Conservation (phyloP, 2,888 invertebrate genomes). For the Polydrusus pterygomalis region DNA sequence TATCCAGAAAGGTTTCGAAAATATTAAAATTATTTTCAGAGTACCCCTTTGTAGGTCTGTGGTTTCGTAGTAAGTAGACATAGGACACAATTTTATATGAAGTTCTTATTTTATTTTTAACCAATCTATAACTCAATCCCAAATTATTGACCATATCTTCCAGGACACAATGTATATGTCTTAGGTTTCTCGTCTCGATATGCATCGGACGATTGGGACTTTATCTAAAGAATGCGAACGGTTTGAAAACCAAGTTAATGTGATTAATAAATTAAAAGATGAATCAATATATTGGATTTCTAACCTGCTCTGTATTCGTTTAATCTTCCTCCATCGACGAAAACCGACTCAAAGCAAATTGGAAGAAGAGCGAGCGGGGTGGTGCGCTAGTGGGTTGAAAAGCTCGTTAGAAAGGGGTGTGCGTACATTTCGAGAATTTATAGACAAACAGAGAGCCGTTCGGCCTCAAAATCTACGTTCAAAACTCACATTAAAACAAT, state of each 20-base stretch:
- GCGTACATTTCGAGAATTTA: slow-evolving; percentile 71
- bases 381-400: slow-evolving; percentile 55
- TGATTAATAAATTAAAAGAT: slow-evolving; percentile 24
- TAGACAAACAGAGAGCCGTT: slow-evolving; percentile 71
- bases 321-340: slow-evolving; percentile 53
- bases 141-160: too few relatives aligned
- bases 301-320: slow-evolving; percentile 52
- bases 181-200: too few relatives aligned
- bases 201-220: too few relatives aligned
- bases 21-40: too few relatives aligned
- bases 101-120: too few relatives aligned
- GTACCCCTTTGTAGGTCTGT: too few relatives aligned
- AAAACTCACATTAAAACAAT: slow-evolving; percentile 72
- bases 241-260: too few relatives aligned
- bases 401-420: slow-evolving; percentile 65
- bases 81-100: too few relatives aligned
- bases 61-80: too few relatives aligned
- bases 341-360: slow-evolving; percentile 55
- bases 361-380: slow-evolving; percentile 45
- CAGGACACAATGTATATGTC: too few relatives aligned
- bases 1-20: too few relatives aligned
- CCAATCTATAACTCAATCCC: too few relatives aligned
- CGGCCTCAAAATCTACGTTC: slow-evolving; percentile 69
- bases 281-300: slow-evolving; percentile 51
- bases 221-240: background rate